phyloP scores from a whole-genome alignment of 2,888 invertebrate genomes.

The Cryptus viduatorius region DNA sequence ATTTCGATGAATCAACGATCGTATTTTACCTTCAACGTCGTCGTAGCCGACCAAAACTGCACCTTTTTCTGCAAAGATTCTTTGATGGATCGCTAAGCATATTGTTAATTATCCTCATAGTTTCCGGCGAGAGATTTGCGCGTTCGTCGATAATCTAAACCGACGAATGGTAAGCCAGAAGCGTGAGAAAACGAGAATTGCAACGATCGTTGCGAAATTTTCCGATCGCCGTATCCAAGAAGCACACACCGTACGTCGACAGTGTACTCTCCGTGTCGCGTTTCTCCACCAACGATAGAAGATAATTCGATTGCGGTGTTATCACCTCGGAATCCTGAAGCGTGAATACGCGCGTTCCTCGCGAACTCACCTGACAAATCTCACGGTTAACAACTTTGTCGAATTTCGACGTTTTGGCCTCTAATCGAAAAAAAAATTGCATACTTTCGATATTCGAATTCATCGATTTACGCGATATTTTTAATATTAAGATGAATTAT shows the following conservation, averaged over 20 bases:
- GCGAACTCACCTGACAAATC: constrained; percentile 96
- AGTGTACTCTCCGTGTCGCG: constrained; percentile 83
- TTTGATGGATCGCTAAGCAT: constrained; percentile 90
- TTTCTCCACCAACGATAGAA: constrained; percentile 94
- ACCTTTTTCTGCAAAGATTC: constrained; percentile 89
- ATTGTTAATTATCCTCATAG: constrained; percentile 90
- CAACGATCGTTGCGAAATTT: constrained; percentile 96
- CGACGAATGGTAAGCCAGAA: constrained; percentile 96
- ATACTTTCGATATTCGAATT: no score
- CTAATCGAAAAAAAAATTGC: constrained; percentile 78
- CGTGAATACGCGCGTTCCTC: constrained; percentile 94
- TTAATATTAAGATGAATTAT: constrained; percentile 84
- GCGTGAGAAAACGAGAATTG: constrained; percentile 94
- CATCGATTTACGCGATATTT: background rate
- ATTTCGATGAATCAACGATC: background rate
- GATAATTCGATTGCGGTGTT: constrained; percentile 88
- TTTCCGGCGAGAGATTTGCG: constrained; percentile 88
- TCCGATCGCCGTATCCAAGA: constrained; percentile 98
- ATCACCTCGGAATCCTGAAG: constrained; percentile 92
- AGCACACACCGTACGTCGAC: constrained; percentile 94
- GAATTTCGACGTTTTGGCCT: constrained; percentile 89
- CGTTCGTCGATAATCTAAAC: constrained; percentile 94
- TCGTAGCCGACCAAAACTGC: constrained; percentile 92
- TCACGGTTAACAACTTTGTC: constrained; percentile 97
- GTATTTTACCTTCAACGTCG: constrained; percentile 88